phyloP scores from a whole-genome alignment of 2,113 vertebrate species.

The Sinocyclocheilus rhinocerous region DNA sequence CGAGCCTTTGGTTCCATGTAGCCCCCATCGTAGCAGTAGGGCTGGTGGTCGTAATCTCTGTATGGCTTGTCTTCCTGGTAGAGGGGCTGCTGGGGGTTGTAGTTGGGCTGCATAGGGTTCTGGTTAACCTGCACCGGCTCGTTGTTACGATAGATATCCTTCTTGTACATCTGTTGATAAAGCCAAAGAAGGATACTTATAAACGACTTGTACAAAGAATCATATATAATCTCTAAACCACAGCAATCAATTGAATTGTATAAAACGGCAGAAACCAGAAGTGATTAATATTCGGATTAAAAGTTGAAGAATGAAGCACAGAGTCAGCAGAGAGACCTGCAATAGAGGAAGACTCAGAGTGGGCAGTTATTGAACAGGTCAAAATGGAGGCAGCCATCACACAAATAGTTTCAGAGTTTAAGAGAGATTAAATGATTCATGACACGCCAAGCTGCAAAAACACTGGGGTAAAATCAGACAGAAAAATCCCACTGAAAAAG shows the following conservation, averaged over 20 bases:
- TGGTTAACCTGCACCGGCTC: conserved; percentile 79
- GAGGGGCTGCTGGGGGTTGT: conserved; percentile 77
- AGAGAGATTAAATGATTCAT: conserved; percentile 3
- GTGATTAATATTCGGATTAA: conserved; percentile 65
- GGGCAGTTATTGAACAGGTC: conserved; percentile 72
- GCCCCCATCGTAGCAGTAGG: conserved; percentile 81
- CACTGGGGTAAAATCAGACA: conserved; percentile 1
- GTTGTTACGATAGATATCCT: conserved; percentile 83
- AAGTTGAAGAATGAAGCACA: conserved; percentile 69
- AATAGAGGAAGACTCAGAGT: conserved; percentile 79
- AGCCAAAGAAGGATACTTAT: conserved; percentile 19
- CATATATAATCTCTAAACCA: neutral
- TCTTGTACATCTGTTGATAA: conserved; percentile 84
- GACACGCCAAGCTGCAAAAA: conserved; percentile 25
- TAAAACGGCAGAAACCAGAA: conserved; percentile 49
- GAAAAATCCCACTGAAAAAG: conserved; percentile 3
- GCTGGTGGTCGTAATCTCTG: conserved; percentile 87
- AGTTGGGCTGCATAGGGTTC: conserved; percentile 81
- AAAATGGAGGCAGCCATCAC: conserved; percentile 48
- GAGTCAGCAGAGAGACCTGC: conserved; percentile 75
- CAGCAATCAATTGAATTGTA: conserved; percentile 44
- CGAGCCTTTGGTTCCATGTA: conserved; percentile 84
- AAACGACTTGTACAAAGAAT: neutral
- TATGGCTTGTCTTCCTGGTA: conserved; percentile 83
- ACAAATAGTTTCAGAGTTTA: conserved; percentile 56